Base-by-base conservation (phyloP, 2,888 invertebrate species). In the Gordius sp. region DNA sequence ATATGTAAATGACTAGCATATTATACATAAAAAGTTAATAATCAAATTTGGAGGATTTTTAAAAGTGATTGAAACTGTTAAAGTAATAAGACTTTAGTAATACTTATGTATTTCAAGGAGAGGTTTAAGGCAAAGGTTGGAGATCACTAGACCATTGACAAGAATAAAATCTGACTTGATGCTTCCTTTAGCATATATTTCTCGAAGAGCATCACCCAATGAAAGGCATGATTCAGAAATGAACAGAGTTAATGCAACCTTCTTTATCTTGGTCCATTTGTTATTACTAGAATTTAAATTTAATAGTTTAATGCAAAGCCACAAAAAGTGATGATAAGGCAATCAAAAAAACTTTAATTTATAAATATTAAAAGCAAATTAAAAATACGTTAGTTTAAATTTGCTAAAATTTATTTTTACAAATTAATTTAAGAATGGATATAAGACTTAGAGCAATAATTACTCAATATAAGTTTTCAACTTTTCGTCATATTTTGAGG, bases 131-230 rank as follows among this genome's bases (percentile, higher is more conserved):
- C 27, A 8, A n/a, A 54, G 27, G 27, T 24, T 28, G 2, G 55
- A 26, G 16, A 27, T 27, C 16, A 54, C 4, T 16, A 54, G 23
- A 13, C 55, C 55, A 54, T 54, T 54, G 55, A 54, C 27, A 16
- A 54, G 27, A 8, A 54, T 13, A 54, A 54, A 54, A 28, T 54
- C 55, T 8, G 27, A 27, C 23, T 54, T 54, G 2, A 54, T 27
- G 8, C 2, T 13, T 2, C 27, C 26, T 27, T 54, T 54, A 20
- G 24, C 27, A 16, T 54, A 25, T 16, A 54, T 27, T 27, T 54
- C 55, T 27, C 55, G 24, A 27, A 54, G 13, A 26, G 55, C 28
- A 28, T 54, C 55, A 13, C 55, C 55, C 4, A 54, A 4, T 47
- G 47, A 18, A 18, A 4, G 23, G 20, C 47, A 47, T 13, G n/a